Evolutionary conservation across 92 coral and sea anemone genomes (phyloP).

Genomic region (Actinernus sp.): DNA sequence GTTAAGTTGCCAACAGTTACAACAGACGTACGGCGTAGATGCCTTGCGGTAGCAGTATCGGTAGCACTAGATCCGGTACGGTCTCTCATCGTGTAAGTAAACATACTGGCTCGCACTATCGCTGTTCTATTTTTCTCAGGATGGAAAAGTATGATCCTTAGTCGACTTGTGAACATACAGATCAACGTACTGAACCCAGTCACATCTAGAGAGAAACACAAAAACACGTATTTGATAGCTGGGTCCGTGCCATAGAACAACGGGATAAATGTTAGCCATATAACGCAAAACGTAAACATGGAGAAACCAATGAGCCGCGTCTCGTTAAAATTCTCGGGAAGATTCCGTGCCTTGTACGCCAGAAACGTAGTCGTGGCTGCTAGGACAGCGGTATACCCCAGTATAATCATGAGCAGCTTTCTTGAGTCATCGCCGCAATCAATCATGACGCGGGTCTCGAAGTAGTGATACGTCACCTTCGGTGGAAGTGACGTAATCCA

Average conservation of each 20-base stretch:
- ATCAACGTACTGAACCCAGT: conserved; percentile 81
- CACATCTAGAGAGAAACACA: conserved; percentile 71
- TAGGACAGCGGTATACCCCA: conserved; percentile 92
- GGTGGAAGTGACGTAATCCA: conserved; percentile 77
- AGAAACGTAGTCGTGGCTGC: conserved; percentile 87
- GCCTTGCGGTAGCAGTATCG: conserved; percentile 23
- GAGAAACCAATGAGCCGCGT: conserved; percentile 92
- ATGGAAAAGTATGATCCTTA: conserved; percentile 86
- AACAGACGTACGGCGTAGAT: conserved; percentile 75
- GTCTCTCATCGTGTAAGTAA: conserved; percentile 84
- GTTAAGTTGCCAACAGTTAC: conserved; percentile 78
- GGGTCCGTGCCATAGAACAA: conserved; percentile 73
- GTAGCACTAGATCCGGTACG: conserved; percentile 48
- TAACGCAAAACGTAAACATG: conserved; percentile 94
- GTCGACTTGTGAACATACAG: conserved; percentile 84
- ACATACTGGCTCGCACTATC: conserved; percentile 89
- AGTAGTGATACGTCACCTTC: conserved; percentile 61
- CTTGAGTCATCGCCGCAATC: conserved; percentile 90
- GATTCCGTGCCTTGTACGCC: conserved; percentile 91
- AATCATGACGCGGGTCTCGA: conserved; percentile 68
- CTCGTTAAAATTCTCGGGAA: conserved; percentile 97
- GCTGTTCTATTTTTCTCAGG: conserved; percentile 90
- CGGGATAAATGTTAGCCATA: conserved; percentile 79
- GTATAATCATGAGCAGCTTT: conserved; percentile 71
- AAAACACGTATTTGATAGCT: conserved; percentile 41